These are phyloP conservation scores for Cantharis flavilabris DNA, from an alignment of 2,888 invertebrate species.

Conservation along the genomic window DNA sequence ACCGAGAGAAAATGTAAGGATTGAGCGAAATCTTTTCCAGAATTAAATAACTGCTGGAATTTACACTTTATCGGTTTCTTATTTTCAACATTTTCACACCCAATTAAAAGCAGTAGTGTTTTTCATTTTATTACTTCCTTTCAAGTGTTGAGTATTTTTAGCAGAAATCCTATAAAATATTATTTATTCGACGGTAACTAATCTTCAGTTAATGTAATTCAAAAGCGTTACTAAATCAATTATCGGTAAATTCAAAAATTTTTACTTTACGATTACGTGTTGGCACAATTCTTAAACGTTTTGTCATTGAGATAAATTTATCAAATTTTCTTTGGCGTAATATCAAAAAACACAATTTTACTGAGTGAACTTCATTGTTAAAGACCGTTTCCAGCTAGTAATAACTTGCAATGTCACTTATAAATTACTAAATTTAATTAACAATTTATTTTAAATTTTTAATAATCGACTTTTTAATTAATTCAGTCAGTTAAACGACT, in stretches of 20 bases:
- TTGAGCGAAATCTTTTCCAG: conserved; percentile 1
- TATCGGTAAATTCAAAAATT: conserved; percentile 7
- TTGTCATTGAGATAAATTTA: conserved; percentile 22
- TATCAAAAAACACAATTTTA: conserved; percentile 13
- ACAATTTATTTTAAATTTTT: neutral
- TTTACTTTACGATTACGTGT: conserved; percentile 18
- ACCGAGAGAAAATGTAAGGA: conserved; percentile 8
- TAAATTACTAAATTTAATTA: neutral
- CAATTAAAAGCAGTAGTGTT: neutral
- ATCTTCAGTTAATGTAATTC: neutral
- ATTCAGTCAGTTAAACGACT: neutral
- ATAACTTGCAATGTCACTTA: neutral
- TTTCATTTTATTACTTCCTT: neutral
- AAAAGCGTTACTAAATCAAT: neutral
- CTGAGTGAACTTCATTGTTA: neutral
- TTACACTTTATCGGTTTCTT: neutral
- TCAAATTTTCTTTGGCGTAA: conserved; percentile 17
- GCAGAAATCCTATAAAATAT: neutral
- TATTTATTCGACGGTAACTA: neutral
- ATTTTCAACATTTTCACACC: neutral
- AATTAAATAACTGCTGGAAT: neutral
- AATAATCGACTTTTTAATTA: neutral
- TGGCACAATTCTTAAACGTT: conserved; percentile 22
- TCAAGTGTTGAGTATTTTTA: neutral
- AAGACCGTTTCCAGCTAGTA: neutral